These are phyloP conservation scores for Eublepharis macularius DNA, from an alignment of 2,113 vertebrate genomes.

Conservation along the genomic window DNA sequence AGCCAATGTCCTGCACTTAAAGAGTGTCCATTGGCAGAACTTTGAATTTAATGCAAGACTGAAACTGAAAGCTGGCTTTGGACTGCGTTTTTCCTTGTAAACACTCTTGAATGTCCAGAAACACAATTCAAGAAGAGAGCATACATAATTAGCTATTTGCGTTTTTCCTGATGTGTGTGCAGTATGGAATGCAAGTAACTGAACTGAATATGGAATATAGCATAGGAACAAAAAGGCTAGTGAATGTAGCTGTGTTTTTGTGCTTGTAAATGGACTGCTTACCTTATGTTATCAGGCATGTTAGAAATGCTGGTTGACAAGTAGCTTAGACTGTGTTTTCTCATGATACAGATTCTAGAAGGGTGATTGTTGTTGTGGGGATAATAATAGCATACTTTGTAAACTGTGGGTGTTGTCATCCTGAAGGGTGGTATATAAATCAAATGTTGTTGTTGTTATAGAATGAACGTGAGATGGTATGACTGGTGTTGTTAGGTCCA, in stretches of 20 bases:
- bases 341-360: not conserved
- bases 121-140: not conserved
- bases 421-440: no score
- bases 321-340: not conserved
- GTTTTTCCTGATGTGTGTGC: slow-evolving; percentile 3
- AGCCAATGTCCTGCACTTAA: not conserved
- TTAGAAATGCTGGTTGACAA: not conserved
- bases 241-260: not conserved
- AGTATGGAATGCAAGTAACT: not conserved
- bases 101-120: slow-evolving; percentile 20
- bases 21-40: slow-evolving; percentile 32
- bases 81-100: slow-evolving; percentile 37
- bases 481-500: no score
- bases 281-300: not conserved
- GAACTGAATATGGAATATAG: slow-evolving; percentile 8
- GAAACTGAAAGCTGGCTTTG: slow-evolving; percentile 49
- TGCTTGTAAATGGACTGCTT: not conserved
- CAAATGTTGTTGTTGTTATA: no score
- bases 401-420: no score
- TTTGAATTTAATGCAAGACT: slow-evolving; percentile 37
- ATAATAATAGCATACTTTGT: no score
- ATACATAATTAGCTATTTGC: slow-evolving; percentile 21
- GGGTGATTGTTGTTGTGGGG: no score
- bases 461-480: no score
- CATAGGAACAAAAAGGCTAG: not conserved